Base-by-base conservation (phyloP, 2,888 invertebrate genomes). In the Alcis repandata region DNA sequence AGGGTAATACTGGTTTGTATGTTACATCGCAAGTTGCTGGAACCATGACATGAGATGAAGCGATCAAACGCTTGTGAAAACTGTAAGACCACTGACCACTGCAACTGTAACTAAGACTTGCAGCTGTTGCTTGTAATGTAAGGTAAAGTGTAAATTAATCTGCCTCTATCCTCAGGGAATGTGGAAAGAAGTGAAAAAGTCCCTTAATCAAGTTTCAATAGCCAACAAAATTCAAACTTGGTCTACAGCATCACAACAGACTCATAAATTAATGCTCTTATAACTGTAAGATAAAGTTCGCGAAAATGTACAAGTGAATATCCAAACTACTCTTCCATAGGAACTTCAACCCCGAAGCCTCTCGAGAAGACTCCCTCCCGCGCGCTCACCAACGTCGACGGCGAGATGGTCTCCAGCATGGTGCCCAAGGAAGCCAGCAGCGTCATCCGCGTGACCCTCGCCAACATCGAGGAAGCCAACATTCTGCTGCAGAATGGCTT, bases 401-500 rank as follows among this genome's bases (percentile, higher is more conserved):
- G 93, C 0, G 93, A 93, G 75, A 83, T 93, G 72, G 90, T 87
- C 41, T 89, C 89, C 84, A 91, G 91, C 76, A 93, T 93, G 92
- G 84, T 92, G 57, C 94, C 94, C 7, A 91, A 94, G 73, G 95
- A 95, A 70, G 94, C 94, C 8, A 94, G 94, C 63, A 95, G 95
- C 69, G 95, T 96, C 10, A 94, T 97, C 45, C 94, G 97, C 65
- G 94, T 97, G 62, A 97, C 97, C 0, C 89, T 97, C 71, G 97
- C 97, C 63, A 96, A 95, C 63, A 94, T 96, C 70, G 96, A 97
- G 74, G 97, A 97, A 80, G 96, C 95, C 75, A 96, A 96, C 86
- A 95, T 95, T 77, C 92, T 97, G 60, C 93, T 97, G 63, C 97
- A 97, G 87, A 97, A 97, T 79, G 97, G 97, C 0, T 92, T 97